phyloP scores from a whole-genome alignment of 1,140 invertebrate species.

The Goniozus legneri region DNA sequence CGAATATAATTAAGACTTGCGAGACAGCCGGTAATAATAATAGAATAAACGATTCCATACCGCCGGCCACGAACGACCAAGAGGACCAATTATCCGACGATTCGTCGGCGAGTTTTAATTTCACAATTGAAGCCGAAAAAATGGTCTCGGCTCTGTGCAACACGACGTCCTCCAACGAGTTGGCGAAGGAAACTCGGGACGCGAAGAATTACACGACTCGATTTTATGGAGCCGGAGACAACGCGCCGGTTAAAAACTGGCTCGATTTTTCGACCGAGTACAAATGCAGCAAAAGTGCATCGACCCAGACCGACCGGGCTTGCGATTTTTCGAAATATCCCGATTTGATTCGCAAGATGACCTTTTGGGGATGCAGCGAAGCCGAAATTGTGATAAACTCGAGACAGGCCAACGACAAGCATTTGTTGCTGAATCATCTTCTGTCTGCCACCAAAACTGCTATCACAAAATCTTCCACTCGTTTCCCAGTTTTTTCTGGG shows the following conservation, averaged over 20 bases:
- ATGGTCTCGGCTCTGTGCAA: conserved; percentile 48
- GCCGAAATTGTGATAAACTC: conserved; percentile 36
- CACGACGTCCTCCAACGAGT: conserved; percentile 32
- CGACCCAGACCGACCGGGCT: conserved; percentile 22
- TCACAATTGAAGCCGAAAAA: conserved; percentile 46
- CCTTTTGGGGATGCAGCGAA: conserved; percentile 39
- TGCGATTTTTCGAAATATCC: conserved; percentile 15
- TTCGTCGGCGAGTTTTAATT: conserved; percentile 41
- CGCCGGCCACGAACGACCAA: conserved; percentile 27
- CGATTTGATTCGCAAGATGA: conserved; percentile 34
- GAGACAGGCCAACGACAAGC: neutral
- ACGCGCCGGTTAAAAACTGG: conserved; percentile 26
- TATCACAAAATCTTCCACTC: conserved; percentile 38
- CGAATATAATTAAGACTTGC: no score
- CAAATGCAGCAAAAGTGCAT: conserved; percentile 18
- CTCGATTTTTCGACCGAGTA: conserved; percentile 28
- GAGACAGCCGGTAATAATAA: no score
- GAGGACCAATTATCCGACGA: conserved; percentile 36
- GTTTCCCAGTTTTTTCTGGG: conserved; percentile 38
- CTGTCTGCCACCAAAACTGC: conserved; percentile 41
- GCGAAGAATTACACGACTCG: conserved; percentile 7
- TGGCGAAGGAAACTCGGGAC: conserved; percentile 23
- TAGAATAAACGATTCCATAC: no score
- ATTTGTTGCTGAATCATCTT: conserved; percentile 31
- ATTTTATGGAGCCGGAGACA: conserved; percentile 29